Conservation (phyloP, 2,888 invertebrate genomes). For the Orchestes rusci region DNA sequence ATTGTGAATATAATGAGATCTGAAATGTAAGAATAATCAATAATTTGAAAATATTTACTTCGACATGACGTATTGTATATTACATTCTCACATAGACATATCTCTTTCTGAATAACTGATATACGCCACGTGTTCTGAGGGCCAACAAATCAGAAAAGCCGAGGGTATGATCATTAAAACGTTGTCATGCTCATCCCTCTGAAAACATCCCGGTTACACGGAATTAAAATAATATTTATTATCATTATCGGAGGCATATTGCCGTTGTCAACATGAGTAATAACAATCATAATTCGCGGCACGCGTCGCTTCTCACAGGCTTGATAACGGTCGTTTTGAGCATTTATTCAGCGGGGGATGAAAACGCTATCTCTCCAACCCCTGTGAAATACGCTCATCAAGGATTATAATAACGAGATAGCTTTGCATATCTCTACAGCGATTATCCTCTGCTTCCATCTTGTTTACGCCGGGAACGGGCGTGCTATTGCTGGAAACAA, state of each 20-base stretch:
- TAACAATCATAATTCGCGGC: constrained; percentile 39
- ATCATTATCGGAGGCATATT: constrained; percentile 34
- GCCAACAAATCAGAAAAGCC: too few relatives aligned
- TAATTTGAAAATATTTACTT: too few relatives aligned
- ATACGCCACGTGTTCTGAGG: too few relatives aligned
- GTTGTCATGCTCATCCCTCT: constrained; percentile 18
- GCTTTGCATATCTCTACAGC: constrained; percentile 43
- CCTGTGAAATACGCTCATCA: constrained; percentile 43
- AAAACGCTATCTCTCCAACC: constrained; percentile 17
- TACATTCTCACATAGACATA: too few relatives aligned
- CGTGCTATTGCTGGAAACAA: constrained; percentile 9
- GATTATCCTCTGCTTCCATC: constrained; percentile 41
- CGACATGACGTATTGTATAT: too few relatives aligned
- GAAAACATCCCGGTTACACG: constrained; percentile 24
- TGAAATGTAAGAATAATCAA: too few relatives aligned
- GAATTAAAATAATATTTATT: constrained; percentile 35
- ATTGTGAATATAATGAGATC: too few relatives aligned
- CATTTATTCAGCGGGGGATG: constrained; percentile 23
- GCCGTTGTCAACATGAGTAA: constrained; percentile 35
- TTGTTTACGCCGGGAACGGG: constrained; percentile 36
- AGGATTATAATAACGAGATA: constrained; percentile 45
- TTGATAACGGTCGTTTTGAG: constrained; percentile 31
- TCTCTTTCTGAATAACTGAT: too few relatives aligned
- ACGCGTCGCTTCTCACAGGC: constrained; percentile 30
- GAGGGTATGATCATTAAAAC: constrained; percentile 17